Base-by-base conservation (phyloP, 2,797 vertebrate species). In the Meda fulgida region DNA sequence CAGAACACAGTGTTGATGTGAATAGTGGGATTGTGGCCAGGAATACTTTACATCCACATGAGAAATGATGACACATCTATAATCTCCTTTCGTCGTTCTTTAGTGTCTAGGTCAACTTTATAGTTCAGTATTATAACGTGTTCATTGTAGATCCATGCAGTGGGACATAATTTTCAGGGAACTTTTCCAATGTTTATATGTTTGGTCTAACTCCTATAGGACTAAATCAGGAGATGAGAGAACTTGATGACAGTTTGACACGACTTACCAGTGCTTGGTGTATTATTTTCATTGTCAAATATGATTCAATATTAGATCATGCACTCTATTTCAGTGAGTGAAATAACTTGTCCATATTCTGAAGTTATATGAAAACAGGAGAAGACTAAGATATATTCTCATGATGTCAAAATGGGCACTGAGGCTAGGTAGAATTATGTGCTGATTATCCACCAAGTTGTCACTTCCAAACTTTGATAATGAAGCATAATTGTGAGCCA, bases 81-180 rank as follows among this genome's bases (percentile, higher is more conserved):
- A 51, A 67, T 40, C 71, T n/a, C 36, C 34, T 51, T 58, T 23
- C 51, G 16, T 65, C 23, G 18, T 26, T 66, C 34, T 75, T 43
- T 78, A 60, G 38, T 46, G 7, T 75, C 13, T 34, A 29, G 29
- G 71, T 70, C 48, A 67, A 26, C 16, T 51, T 67, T 43, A 70
- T 31, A 46, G 53, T 66, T 43, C 31, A 19, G 7, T 85, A 34
- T 76, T 81, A 81, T 58, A 81, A 81, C 60, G 67, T n/a, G n/a
- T 81, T 81, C n/a, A 67, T 34, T 40, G 18, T 85, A n/a, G 31
- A 71, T 48, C 10, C 36, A 31, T 67, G 69, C 29, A 43, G 23
- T 51, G 46, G 43, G 55, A 38, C 21, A 21, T 46, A n/a, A 8
- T 26, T 78, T 34, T 19, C 43, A 19, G 36, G 53, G 53, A 4